Conservation (phyloP, 2,113 vertebrate genomes). For the Bujurquina vittata region DNA sequence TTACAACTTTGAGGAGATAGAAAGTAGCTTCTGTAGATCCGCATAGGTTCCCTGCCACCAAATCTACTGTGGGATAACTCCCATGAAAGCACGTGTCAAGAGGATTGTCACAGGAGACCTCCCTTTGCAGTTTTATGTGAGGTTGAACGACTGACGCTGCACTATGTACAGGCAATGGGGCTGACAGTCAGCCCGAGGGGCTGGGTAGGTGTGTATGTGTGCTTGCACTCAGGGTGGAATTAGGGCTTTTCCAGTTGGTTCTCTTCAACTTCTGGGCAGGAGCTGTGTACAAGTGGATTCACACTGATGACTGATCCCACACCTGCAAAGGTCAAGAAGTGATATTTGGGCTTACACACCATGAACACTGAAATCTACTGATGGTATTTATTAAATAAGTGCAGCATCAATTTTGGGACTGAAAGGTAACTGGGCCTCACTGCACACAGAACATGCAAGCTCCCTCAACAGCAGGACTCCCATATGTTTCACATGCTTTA, state of each 20-base stretch:
- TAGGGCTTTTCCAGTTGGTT: constrained; percentile 32
- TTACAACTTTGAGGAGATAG: constrained; percentile 70
- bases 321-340: constrained; percentile 70
- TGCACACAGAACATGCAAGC: background rate
- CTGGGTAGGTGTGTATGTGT: background rate
- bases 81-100: constrained; percentile 45
- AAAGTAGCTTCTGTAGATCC: constrained; percentile 61
- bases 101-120: constrained; percentile 64
- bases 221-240: constrained; percentile 37
- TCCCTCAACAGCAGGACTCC: no score
- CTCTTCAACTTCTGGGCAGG: constrained; percentile 36
- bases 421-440: fast-evolving
- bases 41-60: constrained; percentile 37
- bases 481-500: no score
- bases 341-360: background rate
- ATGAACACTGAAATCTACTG: background rate
- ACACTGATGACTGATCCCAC: constrained; percentile 96
- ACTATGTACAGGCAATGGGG: constrained; percentile 70
- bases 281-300: constrained; percentile 63
- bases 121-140: constrained; percentile 56
- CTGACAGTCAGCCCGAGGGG: constrained; percentile 39
- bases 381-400: background rate
- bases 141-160: constrained; percentile 31
- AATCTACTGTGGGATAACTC: constrained; percentile 36
- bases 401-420: background rate